Conservation (phyloP, 2,113 vertebrate species). For the Dicrurus megarhynchus region DNA sequence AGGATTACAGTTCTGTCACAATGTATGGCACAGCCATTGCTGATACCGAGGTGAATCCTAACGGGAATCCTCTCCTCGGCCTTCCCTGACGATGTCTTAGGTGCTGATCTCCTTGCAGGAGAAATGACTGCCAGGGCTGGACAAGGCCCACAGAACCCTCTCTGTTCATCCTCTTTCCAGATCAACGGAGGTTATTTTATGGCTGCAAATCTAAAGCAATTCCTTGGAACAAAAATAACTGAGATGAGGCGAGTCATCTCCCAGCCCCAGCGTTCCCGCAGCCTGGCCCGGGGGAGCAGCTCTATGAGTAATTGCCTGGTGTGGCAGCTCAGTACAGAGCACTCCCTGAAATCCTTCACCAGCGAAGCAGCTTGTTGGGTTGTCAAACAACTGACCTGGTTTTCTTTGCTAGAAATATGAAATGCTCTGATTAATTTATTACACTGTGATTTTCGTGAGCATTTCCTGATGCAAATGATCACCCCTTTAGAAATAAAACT, state of each 20-base stretch:
- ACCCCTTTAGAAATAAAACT: neutral
- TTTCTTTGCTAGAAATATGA: neutral
- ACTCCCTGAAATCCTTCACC: neutral
- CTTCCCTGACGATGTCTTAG: neutral
- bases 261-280: neutral
- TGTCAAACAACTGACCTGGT: neutral
- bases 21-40: accelerated
- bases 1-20: neutral
- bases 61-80: neutral
- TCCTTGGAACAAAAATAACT: neutral
- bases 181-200: neutral
- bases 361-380: neutral
- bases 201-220: neutral
- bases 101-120: neutral
- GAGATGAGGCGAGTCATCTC: neutral
- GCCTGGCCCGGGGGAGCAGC: neutral
- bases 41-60: neutral
- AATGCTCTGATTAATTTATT: slow-evolving; percentile 7
- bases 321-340: neutral
- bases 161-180: neutral
- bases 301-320: neutral
- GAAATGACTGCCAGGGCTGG: neutral
- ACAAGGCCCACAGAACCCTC: neutral
- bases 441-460: neutral
- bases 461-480: neutral